phyloP scores from a whole-genome alignment of 2,797 vertebrate genomes.

The Florisuga fusca region DNA sequence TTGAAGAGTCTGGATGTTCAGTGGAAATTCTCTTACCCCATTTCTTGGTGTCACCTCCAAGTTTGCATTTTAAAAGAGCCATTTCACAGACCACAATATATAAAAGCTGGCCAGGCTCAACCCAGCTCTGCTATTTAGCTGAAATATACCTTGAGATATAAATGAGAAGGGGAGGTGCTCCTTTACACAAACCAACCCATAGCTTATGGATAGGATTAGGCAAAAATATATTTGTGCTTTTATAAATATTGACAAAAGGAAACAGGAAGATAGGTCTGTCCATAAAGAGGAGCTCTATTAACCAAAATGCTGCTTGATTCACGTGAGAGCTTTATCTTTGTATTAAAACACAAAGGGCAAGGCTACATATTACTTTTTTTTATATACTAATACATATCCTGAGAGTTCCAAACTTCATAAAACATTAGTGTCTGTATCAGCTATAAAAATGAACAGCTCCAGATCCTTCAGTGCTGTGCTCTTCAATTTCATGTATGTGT shows the following conservation, averaged over 20 bases:
- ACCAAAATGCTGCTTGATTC: conserved; percentile 49
- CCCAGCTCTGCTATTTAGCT: background rate
- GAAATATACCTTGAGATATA: conserved; percentile 9
- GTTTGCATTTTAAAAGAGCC: conserved; percentile 54
- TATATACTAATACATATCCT: background rate
- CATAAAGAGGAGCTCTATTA: conserved; percentile 66
- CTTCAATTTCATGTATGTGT: conserved; percentile 63
- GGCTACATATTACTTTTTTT: conserved; percentile 65
- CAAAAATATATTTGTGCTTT: conserved; percentile 41
- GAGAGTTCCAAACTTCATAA: conserved; percentile 79
- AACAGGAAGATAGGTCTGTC: conserved; percentile 42
- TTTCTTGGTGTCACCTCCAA: background rate
- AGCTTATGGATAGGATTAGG: conserved; percentile 43
- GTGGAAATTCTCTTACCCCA: background rate
- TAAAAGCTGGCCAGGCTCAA: conserved; percentile 17
- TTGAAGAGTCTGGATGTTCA: background rate
- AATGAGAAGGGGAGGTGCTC: background rate
- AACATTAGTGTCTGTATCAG: conserved; percentile 80
- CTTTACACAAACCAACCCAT: background rate
- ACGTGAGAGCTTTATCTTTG: conserved; percentile 62
- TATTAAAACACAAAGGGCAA: conserved; percentile 72
- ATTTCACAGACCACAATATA: background rate
- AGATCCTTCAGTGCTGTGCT: conserved; percentile 67
- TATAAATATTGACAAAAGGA: conserved; percentile 67
- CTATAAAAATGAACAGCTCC: conserved; percentile 82